Percentiles rank a stretch among this genome's conserved stretches.
phyloP scores from a whole-genome alignment of 2,888 invertebrate genomes.

The Mimas tiliae region DNA sequence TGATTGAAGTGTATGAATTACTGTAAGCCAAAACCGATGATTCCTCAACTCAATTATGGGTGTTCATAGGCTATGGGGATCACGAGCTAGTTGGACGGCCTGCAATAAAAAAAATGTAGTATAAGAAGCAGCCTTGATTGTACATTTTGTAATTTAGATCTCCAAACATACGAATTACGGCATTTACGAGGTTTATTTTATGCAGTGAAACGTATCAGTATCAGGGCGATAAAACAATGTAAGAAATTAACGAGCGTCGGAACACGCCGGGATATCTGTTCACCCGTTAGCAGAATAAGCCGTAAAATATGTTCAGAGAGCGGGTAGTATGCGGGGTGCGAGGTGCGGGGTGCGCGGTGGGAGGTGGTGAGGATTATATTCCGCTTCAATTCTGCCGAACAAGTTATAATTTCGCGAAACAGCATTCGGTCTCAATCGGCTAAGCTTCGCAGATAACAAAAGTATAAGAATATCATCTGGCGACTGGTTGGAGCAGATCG shows the following conservation, averaged over 20 bases:
- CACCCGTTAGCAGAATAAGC: conserved; percentile 13
- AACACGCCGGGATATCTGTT: conserved; percentile 4
- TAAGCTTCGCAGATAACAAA: conserved; percentile 11
- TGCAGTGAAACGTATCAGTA: background rate
- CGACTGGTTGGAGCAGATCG: conserved; percentile 1
- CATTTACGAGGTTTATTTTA: background rate
- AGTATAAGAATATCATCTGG: conserved; percentile 19
- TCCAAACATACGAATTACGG: background rate
- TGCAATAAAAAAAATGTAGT: background rate
- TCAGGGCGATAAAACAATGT: background rate
- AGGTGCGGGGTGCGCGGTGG: background rate
- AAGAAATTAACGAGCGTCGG: conserved; percentile 5
- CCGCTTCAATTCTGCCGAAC: background rate
- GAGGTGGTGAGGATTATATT: background rate
- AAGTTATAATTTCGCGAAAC: conserved; percentile 4
- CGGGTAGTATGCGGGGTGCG: background rate
- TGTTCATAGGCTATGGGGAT: no score
- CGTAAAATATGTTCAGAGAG: conserved; percentile 13
- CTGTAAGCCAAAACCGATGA: no score
- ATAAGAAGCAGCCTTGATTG: background rate
- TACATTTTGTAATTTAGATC: background rate
- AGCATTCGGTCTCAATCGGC: background rate
- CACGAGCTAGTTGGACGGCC: no score
- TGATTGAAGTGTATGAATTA: no score
- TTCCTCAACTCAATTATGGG: no score